These are phyloP conservation scores for Branchinecta sandiegonensis DNA, from an alignment of 2,888 invertebrate genomes.

Conservation along the genomic window DNA sequence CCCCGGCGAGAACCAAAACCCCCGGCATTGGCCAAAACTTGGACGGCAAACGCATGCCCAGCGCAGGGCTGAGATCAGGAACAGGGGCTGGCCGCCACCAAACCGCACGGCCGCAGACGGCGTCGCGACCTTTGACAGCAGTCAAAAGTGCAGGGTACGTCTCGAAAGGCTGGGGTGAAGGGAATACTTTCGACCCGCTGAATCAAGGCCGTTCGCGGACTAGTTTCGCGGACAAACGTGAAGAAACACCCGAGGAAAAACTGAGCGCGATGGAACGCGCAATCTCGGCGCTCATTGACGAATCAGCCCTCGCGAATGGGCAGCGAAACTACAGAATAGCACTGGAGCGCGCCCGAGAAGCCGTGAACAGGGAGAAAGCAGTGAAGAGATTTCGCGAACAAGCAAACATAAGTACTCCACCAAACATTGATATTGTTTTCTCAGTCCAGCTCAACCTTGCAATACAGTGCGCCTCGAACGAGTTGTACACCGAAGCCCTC, in stretches of 20 bases:
- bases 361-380: constrained; percentile 78
- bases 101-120: constrained; percentile 29
- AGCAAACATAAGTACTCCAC: constrained; percentile 68
- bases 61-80: background rate
- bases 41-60: background rate
- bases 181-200: constrained; percentile 19
- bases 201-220: constrained; percentile 18
- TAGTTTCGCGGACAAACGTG: background rate
- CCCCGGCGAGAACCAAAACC: background rate
- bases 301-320: constrained; percentile 59
- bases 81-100: constrained; percentile 18
- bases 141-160: constrained; percentile 92
- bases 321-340: constrained; percentile 50
- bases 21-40: background rate
- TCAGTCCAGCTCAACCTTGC: constrained; percentile 91
- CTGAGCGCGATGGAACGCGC: constrained; percentile 73
- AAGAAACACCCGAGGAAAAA: constrained; percentile 58
- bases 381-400: constrained; percentile 84
- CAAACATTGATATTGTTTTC: constrained; percentile 90
- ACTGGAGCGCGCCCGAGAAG: constrained; percentile 87
- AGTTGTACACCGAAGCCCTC: constrained; percentile 87
- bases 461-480: constrained; percentile 82
- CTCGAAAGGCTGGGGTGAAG: constrained; percentile 36
- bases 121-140: constrained; percentile 79
- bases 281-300: constrained; percentile 77